Conservation (phyloP, 2,113 vertebrate species). For the Myanophis thanlyinensis region DNA sequence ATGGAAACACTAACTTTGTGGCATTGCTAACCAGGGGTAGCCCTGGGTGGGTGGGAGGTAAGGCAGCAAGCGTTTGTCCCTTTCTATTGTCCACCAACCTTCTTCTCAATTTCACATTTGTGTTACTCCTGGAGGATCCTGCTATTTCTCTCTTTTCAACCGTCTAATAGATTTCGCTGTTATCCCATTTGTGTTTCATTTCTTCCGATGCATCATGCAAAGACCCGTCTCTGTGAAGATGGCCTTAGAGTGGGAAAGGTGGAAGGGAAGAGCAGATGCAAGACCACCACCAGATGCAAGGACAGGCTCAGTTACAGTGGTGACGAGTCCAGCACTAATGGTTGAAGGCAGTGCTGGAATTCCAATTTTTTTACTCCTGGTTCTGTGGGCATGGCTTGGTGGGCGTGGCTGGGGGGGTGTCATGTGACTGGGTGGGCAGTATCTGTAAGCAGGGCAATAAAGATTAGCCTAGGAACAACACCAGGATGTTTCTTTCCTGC, state of each 20-base stretch:
- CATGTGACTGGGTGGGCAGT: too few relatives aligned
- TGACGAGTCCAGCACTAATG: too few relatives aligned
- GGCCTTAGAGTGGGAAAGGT: not conserved
- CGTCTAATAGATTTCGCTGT: not conserved
- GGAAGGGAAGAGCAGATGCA: not conserved
- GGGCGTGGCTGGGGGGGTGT: too few relatives aligned
- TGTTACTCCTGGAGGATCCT: not conserved
- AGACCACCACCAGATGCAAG: not conserved
- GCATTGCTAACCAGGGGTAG: fast-evolving
- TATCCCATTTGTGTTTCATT: not conserved
- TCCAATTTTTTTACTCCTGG: too few relatives aligned
- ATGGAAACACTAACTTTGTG: not conserved
- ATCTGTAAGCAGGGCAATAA: too few relatives aligned
- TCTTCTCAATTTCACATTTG: not conserved
- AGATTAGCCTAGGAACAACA: too few relatives aligned
- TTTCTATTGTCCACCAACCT: not conserved
- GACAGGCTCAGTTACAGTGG: not conserved
- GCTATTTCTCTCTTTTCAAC: not conserved
- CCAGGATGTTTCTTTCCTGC: too few relatives aligned
- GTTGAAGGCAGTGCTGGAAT: too few relatives aligned
- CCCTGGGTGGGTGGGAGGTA: not conserved
- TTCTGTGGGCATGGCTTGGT: too few relatives aligned
- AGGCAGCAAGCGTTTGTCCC: fast-evolving
- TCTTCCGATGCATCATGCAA: not conserved
- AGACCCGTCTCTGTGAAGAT: not conserved